Evolutionary conservation across 2,888 invertebrate species (phyloP).

Genomic region (Drosophila lacicola): DNA sequence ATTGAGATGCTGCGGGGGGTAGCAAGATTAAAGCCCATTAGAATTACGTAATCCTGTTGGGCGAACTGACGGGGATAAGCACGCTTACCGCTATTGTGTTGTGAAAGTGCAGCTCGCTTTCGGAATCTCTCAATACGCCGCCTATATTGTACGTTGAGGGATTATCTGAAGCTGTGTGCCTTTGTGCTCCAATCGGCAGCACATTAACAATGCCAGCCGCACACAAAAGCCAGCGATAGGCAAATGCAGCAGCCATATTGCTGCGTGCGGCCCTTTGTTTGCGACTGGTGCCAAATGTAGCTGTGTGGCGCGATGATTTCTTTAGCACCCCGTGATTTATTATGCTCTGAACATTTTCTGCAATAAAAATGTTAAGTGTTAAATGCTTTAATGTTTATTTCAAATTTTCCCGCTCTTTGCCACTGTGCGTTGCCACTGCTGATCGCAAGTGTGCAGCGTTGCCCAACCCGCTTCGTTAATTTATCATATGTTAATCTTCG

Average conservation of each 20-base stretch:
- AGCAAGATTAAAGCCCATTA: constrained; percentile 3
- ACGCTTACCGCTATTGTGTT: constrained; percentile 92
- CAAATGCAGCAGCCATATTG: constrained; percentile 63
- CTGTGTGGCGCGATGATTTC: constrained; percentile 34
- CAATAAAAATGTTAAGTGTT: constrained; percentile 24
- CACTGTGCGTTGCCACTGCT: constrained; percentile 26
- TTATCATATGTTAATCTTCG: constrained; percentile 28
- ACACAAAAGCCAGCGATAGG: constrained; percentile 67
- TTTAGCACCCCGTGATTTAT: constrained; percentile 6
- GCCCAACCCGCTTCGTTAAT: constrained; percentile 11
- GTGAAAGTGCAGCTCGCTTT: constrained; percentile 92
- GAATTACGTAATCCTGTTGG: constrained; percentile 31
- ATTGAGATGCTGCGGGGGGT: constrained; percentile 90
- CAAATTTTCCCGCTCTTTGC: neutral
- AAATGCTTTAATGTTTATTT: constrained; percentile 2
- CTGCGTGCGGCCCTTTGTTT: constrained; percentile 32
- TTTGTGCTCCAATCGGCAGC: constrained; percentile 64
- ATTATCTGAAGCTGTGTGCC: constrained; percentile 85
- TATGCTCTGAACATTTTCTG: constrained; percentile 61
- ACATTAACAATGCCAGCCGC: constrained; percentile 53
- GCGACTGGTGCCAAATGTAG: constrained; percentile 44
- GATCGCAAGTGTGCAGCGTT: constrained; percentile 29
- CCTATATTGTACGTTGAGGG: constrained; percentile 93
- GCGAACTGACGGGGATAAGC: constrained; percentile 36
- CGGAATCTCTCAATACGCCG: constrained; percentile 94